A percentile compares a stretch with the other conserved stretches of the same genome.
phyloP scores from a whole-genome alignment of 2,888 invertebrate species.

The Calameuta idolon region DNA sequence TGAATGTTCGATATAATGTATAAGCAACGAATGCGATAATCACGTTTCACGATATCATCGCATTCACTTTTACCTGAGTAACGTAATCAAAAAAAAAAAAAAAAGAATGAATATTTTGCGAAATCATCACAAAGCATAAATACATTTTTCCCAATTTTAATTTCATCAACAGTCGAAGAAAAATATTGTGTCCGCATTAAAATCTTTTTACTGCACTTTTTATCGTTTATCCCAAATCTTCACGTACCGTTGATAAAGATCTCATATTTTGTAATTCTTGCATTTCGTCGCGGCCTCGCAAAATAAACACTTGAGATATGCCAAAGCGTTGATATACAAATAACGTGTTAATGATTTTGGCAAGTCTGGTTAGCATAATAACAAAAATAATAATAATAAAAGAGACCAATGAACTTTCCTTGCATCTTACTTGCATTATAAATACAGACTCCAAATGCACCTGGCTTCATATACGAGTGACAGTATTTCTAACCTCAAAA shows the following conservation, averaged over 20 bases:
- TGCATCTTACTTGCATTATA: background rate
- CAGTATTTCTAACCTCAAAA: background rate
- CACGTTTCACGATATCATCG: background rate
- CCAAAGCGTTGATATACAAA: background rate
- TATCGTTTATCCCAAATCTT: no score
- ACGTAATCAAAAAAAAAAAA: background rate
- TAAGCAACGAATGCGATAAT: background rate
- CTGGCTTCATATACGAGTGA: background rate
- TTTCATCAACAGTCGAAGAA: no score
- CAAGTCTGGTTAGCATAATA: background rate
- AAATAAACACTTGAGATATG: background rate
- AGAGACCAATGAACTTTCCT: background rate
- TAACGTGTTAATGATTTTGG: background rate
- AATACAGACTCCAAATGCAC: background rate
- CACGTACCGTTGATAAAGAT: no score
- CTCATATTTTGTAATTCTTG: background rate
- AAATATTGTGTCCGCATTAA: no score
- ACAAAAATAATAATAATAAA: background rate
- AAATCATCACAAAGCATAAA: background rate
- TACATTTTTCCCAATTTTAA: background rate
- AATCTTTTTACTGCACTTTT: no score
- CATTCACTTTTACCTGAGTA: background rate
- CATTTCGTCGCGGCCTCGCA: background rate
- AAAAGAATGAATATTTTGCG: background rate
- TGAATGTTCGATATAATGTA: background rate